Percentiles rank a stretch among this genome's conserved stretches.
Conservation (phyloP, 2,797 vertebrate genomes). For the Phoeniculus purpureus region DNA sequence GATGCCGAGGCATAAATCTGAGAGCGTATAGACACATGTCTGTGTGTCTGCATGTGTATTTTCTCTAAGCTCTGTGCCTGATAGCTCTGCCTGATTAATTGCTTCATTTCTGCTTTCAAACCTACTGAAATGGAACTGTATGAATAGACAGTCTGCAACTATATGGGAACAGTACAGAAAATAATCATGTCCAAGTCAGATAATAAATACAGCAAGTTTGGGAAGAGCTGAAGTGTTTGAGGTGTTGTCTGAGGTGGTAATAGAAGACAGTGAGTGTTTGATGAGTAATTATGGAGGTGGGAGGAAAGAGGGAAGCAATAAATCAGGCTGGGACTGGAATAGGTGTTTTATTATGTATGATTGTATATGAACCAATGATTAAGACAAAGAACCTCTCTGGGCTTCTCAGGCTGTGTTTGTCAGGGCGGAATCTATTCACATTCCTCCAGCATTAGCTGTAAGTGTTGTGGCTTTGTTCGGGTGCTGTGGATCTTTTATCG, state of each 20-base stretch:
- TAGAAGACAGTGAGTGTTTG: slow-evolving; percentile 45
- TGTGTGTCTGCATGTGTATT: background rate
- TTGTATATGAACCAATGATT: slow-evolving; percentile 44
- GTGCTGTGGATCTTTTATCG: slow-evolving; percentile 20
- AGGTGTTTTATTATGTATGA: slow-evolving; percentile 54
- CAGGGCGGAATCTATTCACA: background rate
- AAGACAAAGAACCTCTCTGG: slow-evolving; percentile 40
- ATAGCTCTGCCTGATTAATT: background rate
- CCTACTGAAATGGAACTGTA: background rate
- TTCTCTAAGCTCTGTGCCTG: background rate
- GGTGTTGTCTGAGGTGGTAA: slow-evolving; percentile 40
- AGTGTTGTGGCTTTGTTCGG: slow-evolving; percentile 16
- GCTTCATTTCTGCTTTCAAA: background rate
- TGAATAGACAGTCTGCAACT: background rate
- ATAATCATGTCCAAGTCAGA: background rate
- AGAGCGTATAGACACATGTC: background rate
- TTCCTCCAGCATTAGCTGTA: background rate
- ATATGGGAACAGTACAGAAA: background rate
- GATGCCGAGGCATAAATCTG: background rate
- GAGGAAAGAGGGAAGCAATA: slow-evolving; percentile 40
- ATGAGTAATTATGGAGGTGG: slow-evolving; percentile 52
- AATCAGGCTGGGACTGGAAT: slow-evolving; percentile 48
- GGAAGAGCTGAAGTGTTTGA: slow-evolving; percentile 24
- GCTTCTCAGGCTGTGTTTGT: slow-evolving; percentile 23
- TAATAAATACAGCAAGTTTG: background rate